A percentile compares a stretch with the other conserved stretches of the same genome.
Evolutionary conservation across 2,888 invertebrate species (phyloP).

Genomic region (Lissonota sp.): DNA sequence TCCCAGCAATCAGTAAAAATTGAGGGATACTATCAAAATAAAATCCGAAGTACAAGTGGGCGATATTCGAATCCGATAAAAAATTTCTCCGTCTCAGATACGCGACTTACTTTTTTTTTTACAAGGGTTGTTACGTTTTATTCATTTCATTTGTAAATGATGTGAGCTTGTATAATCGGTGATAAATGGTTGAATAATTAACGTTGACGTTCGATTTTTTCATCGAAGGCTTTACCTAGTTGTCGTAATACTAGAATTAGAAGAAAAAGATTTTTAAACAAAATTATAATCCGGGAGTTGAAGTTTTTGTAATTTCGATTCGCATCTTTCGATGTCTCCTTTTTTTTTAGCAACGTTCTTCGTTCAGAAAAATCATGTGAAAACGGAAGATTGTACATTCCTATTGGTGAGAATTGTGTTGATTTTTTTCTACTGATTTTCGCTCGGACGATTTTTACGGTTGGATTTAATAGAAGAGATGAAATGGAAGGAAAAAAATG

Average conservation of each 20-base stretch:
- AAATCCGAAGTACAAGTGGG: too few relatives aligned
- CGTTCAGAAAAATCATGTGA: not conserved
- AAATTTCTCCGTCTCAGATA: too few relatives aligned
- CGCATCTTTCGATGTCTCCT: slow-evolving; percentile 1
- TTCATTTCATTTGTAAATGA: slow-evolving; percentile 54
- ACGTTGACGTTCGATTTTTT: slow-evolving; percentile 64
- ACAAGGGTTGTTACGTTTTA: slow-evolving; percentile 51
- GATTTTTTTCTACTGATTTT: slow-evolving; percentile 4
- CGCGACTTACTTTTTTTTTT: too few relatives aligned
- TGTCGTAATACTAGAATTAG: slow-evolving; percentile 54
- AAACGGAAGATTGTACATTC: slow-evolving; percentile 21
- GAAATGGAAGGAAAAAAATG: not conserved
- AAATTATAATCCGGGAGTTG: slow-evolving; percentile 44
- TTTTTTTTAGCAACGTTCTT: not conserved
- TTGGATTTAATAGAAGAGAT: slow-evolving; percentile 7
- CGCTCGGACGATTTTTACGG: slow-evolving; percentile 4
- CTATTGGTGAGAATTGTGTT: slow-evolving; percentile 26
- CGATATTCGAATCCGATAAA: too few relatives aligned
- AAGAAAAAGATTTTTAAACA: not conserved
- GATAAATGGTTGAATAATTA: slow-evolving; percentile 64
- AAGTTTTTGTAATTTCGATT: slow-evolving; percentile 22
- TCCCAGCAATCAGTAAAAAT: too few relatives aligned
- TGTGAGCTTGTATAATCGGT: slow-evolving; percentile 55
- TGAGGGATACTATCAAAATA: too few relatives aligned
- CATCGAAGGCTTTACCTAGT: slow-evolving; percentile 56